Conservation (phyloP, 2,888 invertebrate species). For the Terebella lapidaria region DNA sequence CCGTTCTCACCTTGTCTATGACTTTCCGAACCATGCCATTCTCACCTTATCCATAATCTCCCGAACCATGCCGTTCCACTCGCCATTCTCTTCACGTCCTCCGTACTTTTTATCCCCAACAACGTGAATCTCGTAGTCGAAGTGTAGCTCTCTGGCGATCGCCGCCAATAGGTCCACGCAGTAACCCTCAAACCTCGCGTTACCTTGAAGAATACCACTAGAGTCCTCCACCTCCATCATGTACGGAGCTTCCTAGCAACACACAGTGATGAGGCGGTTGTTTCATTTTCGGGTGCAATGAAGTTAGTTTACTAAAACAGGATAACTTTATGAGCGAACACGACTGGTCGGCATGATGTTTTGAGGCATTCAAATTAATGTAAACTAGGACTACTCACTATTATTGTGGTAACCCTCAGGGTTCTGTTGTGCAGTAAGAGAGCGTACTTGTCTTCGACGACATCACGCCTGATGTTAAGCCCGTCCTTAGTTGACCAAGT, state of each 20-base stretch:
- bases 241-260: slow-evolving; percentile 75
- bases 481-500: slow-evolving; percentile 35
- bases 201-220: slow-evolving; percentile 68
- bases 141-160: slow-evolving; percentile 70
- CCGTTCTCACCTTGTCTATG: too few relatives aligned
- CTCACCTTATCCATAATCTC: slow-evolving; percentile 53
- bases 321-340: too few relatives aligned
- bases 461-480: slow-evolving; percentile 33
- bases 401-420: slow-evolving; percentile 80
- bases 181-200: slow-evolving; percentile 64
- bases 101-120: slow-evolving; percentile 73
- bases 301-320: too few relatives aligned
- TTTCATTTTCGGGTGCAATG: too few relatives aligned
- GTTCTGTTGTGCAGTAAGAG: slow-evolving; percentile 83
- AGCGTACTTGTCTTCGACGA: slow-evolving; percentile 20
- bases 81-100: slow-evolving; percentile 50
- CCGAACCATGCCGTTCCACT: slow-evolving; percentile 59
- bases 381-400: too few relatives aligned
- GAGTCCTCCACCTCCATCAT: slow-evolving; percentile 76
- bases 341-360: too few relatives aligned
- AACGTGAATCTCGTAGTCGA: slow-evolving; percentile 75
- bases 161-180: slow-evolving; percentile 82
- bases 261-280: too few relatives aligned
- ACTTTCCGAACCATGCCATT: too few relatives aligned
- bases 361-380: too few relatives aligned